phyloP scores from a whole-genome alignment of 2,797 vertebrate genomes.

The Denticeps clupeoides region DNA sequence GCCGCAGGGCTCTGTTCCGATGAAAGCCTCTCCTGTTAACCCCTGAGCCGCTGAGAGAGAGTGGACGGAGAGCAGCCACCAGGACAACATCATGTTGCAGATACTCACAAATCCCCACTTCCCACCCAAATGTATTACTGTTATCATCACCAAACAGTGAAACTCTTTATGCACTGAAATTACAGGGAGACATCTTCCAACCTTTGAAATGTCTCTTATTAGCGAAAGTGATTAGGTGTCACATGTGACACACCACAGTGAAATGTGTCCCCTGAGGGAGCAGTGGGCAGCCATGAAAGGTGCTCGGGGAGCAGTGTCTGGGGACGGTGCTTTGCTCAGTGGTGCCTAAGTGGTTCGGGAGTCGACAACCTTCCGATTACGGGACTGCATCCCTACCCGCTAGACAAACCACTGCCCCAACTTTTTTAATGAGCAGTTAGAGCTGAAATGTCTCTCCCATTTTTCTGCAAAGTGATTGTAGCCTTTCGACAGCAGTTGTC shows the following conservation, averaged over 20 bases:
- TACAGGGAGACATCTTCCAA: neutral
- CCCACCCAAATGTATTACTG: slow-evolving; percentile 16
- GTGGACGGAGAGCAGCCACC: slow-evolving; percentile 7
- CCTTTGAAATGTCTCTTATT: slow-evolving; percentile 22
- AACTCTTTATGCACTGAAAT: neutral
- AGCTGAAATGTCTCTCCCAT: slow-evolving; percentile 24
- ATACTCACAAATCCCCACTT: slow-evolving; percentile 41
- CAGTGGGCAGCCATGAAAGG: too few relatives aligned
- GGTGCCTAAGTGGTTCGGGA: too few relatives aligned
- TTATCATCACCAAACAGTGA: neutral
- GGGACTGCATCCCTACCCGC: too few relatives aligned
- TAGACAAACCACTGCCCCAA: too few relatives aligned
- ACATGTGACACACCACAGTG: too few relatives aligned
- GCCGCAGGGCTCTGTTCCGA: slow-evolving; percentile 4
- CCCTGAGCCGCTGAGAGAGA: slow-evolving; percentile 5
- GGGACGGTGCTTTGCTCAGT: too few relatives aligned
- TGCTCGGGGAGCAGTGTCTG: too few relatives aligned
- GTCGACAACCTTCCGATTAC: too few relatives aligned
- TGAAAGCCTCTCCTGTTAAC: slow-evolving; percentile 14
- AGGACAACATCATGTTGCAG: slow-evolving; percentile 24
- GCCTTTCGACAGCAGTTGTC: slow-evolving; percentile 34
- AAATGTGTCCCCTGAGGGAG: too few relatives aligned
- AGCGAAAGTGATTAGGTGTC: too few relatives aligned
- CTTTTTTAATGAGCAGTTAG: slow-evolving; percentile 32
- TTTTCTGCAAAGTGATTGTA: slow-evolving; percentile 30